phyloP scores from a whole-genome alignment of 2,888 invertebrate species.

The Brachypterus glaber region DNA sequence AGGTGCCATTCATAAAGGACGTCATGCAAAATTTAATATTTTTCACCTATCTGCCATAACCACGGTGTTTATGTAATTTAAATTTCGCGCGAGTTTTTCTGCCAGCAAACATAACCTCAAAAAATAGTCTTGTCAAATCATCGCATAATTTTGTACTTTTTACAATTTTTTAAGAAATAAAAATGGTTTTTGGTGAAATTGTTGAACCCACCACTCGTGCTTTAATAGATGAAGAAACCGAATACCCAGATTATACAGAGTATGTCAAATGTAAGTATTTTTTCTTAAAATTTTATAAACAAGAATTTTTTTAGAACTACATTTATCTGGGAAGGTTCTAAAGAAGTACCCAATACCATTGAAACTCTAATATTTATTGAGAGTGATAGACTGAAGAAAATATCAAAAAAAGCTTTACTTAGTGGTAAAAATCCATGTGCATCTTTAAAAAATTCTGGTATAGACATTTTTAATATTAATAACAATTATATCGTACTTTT shows the following conservation, averaged over 20 bases:
- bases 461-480: slow-evolving; percentile 21
- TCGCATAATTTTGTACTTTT: too few relatives aligned
- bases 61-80: too few relatives aligned
- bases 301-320: slow-evolving; percentile 19
- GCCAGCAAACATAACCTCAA: too few relatives aligned
- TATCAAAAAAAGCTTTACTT: slow-evolving; percentile 18
- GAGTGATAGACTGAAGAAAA: slow-evolving; percentile 18
- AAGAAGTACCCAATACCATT: slow-evolving; percentile 18
- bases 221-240: slow-evolving; percentile 34
- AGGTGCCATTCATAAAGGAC: too few relatives aligned
- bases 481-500: slow-evolving; percentile 23
- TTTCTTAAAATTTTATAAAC: slow-evolving; percentile 2
- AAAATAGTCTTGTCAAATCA: too few relatives aligned
- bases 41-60: too few relatives aligned
- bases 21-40: too few relatives aligned
- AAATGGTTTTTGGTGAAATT: slow-evolving; percentile 38
- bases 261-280: slow-evolving; percentile 15
- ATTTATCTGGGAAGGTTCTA: slow-evolving; percentile 23
- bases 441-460: slow-evolving; percentile 17
- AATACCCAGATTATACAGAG: slow-evolving; percentile 28
- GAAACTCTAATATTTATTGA: slow-evolving; percentile 25
- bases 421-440: slow-evolving; percentile 14
- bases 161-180: slow-evolving; percentile 4
- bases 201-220: slow-evolving; percentile 37
- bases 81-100: too few relatives aligned